Base-by-base conservation (phyloP, 2,113 vertebrate genomes). In the Calypte anna region DNA sequence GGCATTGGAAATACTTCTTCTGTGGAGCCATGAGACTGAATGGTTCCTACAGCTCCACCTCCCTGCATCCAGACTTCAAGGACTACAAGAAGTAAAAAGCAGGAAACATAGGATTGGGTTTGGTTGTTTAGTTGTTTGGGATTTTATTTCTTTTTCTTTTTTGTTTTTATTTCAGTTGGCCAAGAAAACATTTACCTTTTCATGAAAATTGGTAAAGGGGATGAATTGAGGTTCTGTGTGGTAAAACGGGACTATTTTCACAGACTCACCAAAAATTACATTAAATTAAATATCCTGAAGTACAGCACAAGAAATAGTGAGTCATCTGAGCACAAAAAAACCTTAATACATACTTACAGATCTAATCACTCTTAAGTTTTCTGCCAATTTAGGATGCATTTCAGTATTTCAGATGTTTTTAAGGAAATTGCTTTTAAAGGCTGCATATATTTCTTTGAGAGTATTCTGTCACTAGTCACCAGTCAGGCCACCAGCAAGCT, bases 281-380 rank as follows among this genome's bases (percentile, higher is more conserved):
- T n/a, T 82, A 86, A 93, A 87, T 89, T 76, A 87, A 91, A 90
- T 88, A 82, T 27, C 31, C 23, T 69, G 33, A 77, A 48, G 58
- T 77, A 36, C 20, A 54, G 28, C 38, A 55, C 9, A 72, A 48
- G 51, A 91, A 94, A 88, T 13, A 70, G 24, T 40, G 43, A 80
- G 18, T 88, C 95, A 59, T 59, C 48, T 77, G 23, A 91, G 18
- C 14, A 67, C 4, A 83, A 77, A 36, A 87, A 93, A 59, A 25
- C 44, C 12, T 69, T 69, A 80, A 76, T 73, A 53, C 7, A 50
- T 14, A 44, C 90, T 93, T 90, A 61, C 57, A 64, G 55, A 80
- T 74, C 53, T 80, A 67, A 94, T 94, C 77, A 67, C 27, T 88
- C 4, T n/a, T 33, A 93, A 68, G 31, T 59, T 82, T 33, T 79